phyloP scores from a whole-genome alignment of 2,113 vertebrate species.

The Morone chrysops region DNA sequence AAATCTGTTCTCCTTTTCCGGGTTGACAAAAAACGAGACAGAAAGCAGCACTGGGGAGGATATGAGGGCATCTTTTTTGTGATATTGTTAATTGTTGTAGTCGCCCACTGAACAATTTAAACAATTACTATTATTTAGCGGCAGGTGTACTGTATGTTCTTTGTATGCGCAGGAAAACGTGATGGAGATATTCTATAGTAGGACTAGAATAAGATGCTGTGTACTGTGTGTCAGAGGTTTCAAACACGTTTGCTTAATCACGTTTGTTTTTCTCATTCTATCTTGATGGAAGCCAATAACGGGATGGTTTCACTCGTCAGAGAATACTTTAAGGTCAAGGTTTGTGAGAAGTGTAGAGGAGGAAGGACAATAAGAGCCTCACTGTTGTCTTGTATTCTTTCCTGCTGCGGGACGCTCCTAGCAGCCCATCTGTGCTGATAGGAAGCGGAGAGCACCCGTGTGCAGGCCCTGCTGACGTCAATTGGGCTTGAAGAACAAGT shows the following conservation, averaged over 20 bases:
- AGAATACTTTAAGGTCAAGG: conserved; percentile 62
- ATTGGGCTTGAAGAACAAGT: conserved; percentile 69
- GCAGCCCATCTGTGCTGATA: conserved; percentile 74
- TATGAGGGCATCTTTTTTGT: conserved; percentile 78
- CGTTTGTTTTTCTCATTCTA: conserved; percentile 31
- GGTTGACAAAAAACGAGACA: conserved; percentile 82
- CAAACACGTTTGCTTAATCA: not conserved
- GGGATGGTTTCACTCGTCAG: conserved; percentile 35
- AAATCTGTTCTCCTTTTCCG: conserved; percentile 87
- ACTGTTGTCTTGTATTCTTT: conserved; percentile 71
- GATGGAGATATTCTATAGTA: not conserved
- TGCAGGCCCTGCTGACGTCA: conserved; percentile 79
- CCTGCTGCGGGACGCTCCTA: conserved; percentile 61
- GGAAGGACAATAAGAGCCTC: conserved; percentile 63
- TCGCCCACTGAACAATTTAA: conserved; percentile 37
- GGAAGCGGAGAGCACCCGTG: conserved; percentile 67
- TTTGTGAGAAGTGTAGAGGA: conserved; percentile 69
- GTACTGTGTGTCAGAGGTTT: conserved; percentile 8
- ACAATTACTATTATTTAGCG: conserved; percentile 49
- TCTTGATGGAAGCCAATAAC: conserved; percentile 16
- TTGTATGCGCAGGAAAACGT: conserved; percentile 8
- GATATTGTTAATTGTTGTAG: conserved; percentile 62
- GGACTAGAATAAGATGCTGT: not conserved
- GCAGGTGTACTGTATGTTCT: conserved; percentile 61
- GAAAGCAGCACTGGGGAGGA: conserved; percentile 79